Base-by-base conservation (phyloP, 2,113 vertebrate species). In the Paramormyrops kingsleyae region DNA sequence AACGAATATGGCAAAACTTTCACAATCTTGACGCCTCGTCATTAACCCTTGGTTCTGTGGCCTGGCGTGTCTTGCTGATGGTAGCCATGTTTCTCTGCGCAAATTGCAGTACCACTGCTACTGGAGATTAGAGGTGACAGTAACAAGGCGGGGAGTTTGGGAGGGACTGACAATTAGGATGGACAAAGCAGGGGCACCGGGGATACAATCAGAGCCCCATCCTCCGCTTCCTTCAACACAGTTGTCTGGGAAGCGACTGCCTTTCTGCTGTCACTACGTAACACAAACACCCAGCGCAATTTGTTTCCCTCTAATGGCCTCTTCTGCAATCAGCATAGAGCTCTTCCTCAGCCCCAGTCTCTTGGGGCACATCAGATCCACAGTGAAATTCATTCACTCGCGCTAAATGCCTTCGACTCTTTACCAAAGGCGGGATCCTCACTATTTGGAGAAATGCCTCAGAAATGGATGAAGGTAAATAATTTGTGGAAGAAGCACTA, bases 221-320 rank as follows among this genome's bases (percentile, higher is more conserved):
- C n/a, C 66, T 77, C 31, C 27, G 88, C 49, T n/a, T 49, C 88
- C 47, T 7, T 24, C 31, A 27, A 52, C 70, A 44, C 70, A 53
- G 88, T n/a, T 80, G 66, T 8, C 70, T 49, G 44, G 39, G 49
- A 12, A 53, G 27, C 31, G 27, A 42, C 46, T 39, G n/a, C 66
- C 74, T 88, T 70, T 21, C 87, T 27, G 62, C 70, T 80, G 88
- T 31, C 49, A 10, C 80, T 83, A 52, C 6, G 35, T 89, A 31
- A 89, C 88, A 56, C 88, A 89, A 42, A 49, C 46, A 89, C 88
- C 88, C 66, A 89, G 31, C 19, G 39, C 27, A 83, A 39, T 83
- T 31, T 56, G 21, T 42, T n/a, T 74, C 50, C 74, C 49, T 89
- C 74, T 89, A 83, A 83, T 39, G 53, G 87, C 17, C 87, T 44